phyloP scores from a whole-genome alignment of 2,888 invertebrate genomes.

The Blastobasis lacticolella region DNA sequence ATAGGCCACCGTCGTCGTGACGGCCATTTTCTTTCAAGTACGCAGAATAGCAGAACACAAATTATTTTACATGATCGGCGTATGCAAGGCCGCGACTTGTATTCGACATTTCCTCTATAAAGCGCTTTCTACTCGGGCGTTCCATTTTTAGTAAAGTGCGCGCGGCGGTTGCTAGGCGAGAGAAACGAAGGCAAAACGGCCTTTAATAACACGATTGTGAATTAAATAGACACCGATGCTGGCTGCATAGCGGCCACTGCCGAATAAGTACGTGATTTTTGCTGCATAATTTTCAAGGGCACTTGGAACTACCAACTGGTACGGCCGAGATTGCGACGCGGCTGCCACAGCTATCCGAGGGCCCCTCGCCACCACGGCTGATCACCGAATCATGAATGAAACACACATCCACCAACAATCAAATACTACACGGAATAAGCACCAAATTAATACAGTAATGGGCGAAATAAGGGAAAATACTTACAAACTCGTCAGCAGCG shows the following conservation, averaged over 20 bases:
- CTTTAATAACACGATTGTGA: constrained; percentile 30
- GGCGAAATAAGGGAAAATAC: constrained; percentile 69
- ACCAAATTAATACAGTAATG: constrained; percentile 47
- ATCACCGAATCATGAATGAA: constrained; percentile 60
- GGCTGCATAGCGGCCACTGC: background rate
- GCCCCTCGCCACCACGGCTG: constrained; percentile 27
- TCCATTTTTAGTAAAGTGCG: constrained; percentile 61
- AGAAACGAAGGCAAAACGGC: constrained; percentile 25
- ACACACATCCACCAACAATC: constrained; percentile 33
- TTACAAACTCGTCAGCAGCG: constrained; percentile 69
- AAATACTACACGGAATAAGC: constrained; percentile 36
- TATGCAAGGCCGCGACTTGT: too few relatives aligned
- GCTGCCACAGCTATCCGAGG: constrained; percentile 29
- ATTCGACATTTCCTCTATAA: constrained; percentile 23
- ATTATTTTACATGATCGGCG: constrained; percentile 14
- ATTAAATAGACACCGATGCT: constrained; percentile 21
- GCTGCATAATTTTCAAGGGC: constrained; percentile 75
- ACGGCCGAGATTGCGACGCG: constrained; percentile 25
- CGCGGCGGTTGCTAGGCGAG: constrained; percentile 52
- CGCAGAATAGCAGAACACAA: constrained; percentile 3
- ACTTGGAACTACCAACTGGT: constrained; percentile 35
- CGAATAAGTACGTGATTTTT: constrained; percentile 27
- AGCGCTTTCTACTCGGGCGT: constrained; percentile 61
- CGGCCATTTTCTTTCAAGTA: constrained; percentile 36
- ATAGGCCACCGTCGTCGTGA: constrained; percentile 2